Percentiles rank a stretch among this genome's conserved stretches.
Conservation (phyloP, 1,140 invertebrate species). For the Tetraneura akinire region DNA sequence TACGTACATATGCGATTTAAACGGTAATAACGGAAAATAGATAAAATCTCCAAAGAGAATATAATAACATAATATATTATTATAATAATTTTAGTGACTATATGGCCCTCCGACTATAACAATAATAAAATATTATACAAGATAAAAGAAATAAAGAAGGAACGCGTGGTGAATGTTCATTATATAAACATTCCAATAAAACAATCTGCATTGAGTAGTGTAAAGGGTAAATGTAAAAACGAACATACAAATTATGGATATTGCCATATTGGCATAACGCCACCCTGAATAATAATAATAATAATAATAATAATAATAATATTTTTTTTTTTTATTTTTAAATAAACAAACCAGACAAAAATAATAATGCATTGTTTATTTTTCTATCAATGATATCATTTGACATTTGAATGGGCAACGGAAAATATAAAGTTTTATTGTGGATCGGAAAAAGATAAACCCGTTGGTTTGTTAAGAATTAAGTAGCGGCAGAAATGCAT, state of each 20-base stretch:
- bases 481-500: constrained; percentile 26
- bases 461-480: neutral
- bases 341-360: constrained; percentile 21
- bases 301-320: too few relatives aligned
- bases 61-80: too few relatives aligned
- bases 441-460: constrained; percentile 28
- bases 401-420: constrained; percentile 8
- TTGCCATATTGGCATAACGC: constrained; percentile 22
- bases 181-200: constrained; percentile 38
- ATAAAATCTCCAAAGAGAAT: constrained; percentile 33
- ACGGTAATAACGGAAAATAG: neutral
- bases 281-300: constrained; percentile 44
- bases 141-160: neutral
- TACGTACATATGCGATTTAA: neutral
- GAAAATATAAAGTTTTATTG: constrained; percentile 34
- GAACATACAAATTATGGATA: constrained; percentile 30
- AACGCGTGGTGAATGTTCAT: constrained; percentile 33
- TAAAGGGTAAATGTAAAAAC: constrained; percentile 11
- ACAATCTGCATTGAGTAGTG: constrained; percentile 12
- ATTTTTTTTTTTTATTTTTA: too few relatives aligned
- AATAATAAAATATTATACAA: constrained; percentile 18
- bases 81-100: too few relatives aligned
- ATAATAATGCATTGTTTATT: constrained; percentile 15
- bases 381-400: constrained; percentile 10
- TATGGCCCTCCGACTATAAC: too few relatives aligned